These are phyloP conservation scores for Poeciliopsis prolifica DNA, from an alignment of 2,113 vertebrate species.

Conservation along the genomic window DNA sequence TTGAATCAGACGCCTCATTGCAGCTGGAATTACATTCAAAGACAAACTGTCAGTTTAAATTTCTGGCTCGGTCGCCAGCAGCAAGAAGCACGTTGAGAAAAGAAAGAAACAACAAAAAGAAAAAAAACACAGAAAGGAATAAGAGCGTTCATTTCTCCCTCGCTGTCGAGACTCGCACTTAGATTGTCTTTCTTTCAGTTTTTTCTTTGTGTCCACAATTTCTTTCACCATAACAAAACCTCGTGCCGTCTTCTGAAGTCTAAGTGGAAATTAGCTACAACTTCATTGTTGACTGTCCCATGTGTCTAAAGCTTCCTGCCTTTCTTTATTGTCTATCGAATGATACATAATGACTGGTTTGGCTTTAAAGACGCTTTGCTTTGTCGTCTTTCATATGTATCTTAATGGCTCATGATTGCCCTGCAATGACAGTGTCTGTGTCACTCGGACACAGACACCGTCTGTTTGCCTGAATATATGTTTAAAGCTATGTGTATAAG, in stretches of 20 bases:
- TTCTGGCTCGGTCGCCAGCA: conserved; percentile 13
- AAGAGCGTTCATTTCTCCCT: conserved; percentile 40
- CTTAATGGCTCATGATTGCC: conserved; percentile 71
- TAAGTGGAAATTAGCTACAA: conserved; percentile 51
- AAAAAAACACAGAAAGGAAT: conserved; percentile 14
- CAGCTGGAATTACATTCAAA: conserved; percentile 26
- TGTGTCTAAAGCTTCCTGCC: conserved; percentile 36
- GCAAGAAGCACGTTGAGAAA: neutral
- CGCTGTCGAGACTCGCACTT: conserved; percentile 42
- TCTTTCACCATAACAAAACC: conserved; percentile 39
- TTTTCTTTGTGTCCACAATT: conserved; percentile 3
- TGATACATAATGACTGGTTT: conserved; percentile 67
- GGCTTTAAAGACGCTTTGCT: conserved; percentile 65
- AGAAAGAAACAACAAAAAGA: conserved; percentile 10
- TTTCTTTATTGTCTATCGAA: conserved; percentile 60
- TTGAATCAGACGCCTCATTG: conserved; percentile 49
- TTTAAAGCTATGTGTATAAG: neutral
- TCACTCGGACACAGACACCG: neutral
- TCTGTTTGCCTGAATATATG: conserved; percentile 15
- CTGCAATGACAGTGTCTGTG: conserved; percentile 64
- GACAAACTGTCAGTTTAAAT: conserved; percentile 44
- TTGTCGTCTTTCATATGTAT: conserved; percentile 63
- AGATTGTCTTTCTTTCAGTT: conserved; percentile 11
- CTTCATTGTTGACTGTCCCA: conserved; percentile 21
- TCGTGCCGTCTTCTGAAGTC: conserved; percentile 28